A percentile compares a stretch with the other conserved stretches of the same genome.
These are phyloP conservation scores for Planiliza haematocheilus DNA, from an alignment of 2,113 vertebrate genomes.

Conservation along the genomic window DNA sequence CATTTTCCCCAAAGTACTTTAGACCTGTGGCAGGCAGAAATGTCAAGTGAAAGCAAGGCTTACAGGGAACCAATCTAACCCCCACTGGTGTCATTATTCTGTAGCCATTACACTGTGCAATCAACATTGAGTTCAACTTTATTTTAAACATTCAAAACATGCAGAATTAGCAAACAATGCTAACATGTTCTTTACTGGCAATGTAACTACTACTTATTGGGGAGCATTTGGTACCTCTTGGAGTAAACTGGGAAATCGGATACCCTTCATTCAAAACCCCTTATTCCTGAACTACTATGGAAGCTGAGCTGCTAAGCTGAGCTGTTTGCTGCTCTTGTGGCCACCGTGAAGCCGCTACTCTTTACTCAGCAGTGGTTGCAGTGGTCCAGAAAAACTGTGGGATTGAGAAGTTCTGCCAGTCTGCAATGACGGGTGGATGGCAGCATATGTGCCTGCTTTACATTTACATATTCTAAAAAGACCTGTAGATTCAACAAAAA, in stretches of 20 bases:
- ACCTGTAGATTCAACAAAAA: conserved; percentile 22
- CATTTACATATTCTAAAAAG: conserved; percentile 19
- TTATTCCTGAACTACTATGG: conserved; percentile 33
- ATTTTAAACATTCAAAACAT: background rate
- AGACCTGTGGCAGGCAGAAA: too few relatives aligned
- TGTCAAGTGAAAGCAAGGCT: too few relatives aligned
- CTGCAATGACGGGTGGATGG: background rate
- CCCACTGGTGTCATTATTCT: too few relatives aligned
- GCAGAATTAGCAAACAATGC: conserved; percentile 11
- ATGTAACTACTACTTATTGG: conserved; percentile 3
- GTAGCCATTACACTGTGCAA: too few relatives aligned
- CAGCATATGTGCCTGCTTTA: conserved; percentile 19
- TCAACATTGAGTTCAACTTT: too few relatives aligned
- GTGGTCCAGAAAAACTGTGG: conserved; percentile 26
- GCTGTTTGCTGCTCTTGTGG: conserved; percentile 47
- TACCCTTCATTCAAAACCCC: conserved; percentile 17
- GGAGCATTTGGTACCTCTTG: conserved; percentile 15
- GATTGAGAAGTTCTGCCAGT: conserved; percentile 1
- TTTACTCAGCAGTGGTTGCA: conserved; percentile 56
- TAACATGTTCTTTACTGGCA: conserved; percentile 5
- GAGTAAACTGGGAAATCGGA: conserved; percentile 54
- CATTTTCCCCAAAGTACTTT: too few relatives aligned
- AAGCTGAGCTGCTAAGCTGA: conserved; percentile 28
- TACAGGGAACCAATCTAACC: too few relatives aligned
- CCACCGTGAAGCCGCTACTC: conserved; percentile 25